A percentile compares a stretch with the other conserved stretches of the same genome.
Evolutionary conservation across 2,888 invertebrate genomes (phyloP).

Genomic region (Galerucella nymphaeae): DNA sequence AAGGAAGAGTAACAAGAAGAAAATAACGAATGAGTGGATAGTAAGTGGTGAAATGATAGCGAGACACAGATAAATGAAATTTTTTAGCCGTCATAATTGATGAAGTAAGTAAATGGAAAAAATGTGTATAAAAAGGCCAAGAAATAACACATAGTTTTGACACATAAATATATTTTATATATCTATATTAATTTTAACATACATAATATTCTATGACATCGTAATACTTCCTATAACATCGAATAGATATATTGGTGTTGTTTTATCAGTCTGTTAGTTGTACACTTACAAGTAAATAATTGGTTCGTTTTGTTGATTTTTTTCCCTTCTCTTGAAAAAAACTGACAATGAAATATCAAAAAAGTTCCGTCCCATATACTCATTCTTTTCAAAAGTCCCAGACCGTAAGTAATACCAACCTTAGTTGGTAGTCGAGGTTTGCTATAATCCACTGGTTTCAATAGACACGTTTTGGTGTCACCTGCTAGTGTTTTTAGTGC

Average conservation of each 20-base stretch:
- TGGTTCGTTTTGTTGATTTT: slow-evolving; percentile 8
- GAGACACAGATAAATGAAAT: too few species aligned
- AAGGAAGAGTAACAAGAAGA: not conserved
- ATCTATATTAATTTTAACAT: slow-evolving; percentile 15
- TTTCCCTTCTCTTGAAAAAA: not conserved
- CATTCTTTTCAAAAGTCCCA: too few species aligned
- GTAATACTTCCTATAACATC: slow-evolving; percentile 23
- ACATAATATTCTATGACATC: slow-evolving; percentile 25
- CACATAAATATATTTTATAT: slow-evolving; percentile 34
- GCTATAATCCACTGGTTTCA: too few species aligned
- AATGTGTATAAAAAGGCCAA: not conserved
- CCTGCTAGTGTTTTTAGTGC: too few species aligned
- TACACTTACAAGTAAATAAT: slow-evolving; percentile 34
- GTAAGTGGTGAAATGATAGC: not conserved
- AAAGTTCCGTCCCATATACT: not conserved
- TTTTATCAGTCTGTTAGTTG: slow-evolving; percentile 45
- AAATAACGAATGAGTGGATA: not conserved
- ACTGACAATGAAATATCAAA: not conserved
- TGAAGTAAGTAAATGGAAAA: not conserved
- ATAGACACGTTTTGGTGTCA: too few species aligned
- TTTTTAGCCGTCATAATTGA: too few species aligned
- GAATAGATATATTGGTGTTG: slow-evolving; percentile 44
- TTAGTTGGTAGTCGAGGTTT: too few species aligned
- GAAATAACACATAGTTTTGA: slow-evolving; percentile 1
- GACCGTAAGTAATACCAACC: too few species aligned